Evolutionary conservation across 2,888 invertebrate genomes (phyloP).

Genomic region (Pristionchus mayeri): DNA sequence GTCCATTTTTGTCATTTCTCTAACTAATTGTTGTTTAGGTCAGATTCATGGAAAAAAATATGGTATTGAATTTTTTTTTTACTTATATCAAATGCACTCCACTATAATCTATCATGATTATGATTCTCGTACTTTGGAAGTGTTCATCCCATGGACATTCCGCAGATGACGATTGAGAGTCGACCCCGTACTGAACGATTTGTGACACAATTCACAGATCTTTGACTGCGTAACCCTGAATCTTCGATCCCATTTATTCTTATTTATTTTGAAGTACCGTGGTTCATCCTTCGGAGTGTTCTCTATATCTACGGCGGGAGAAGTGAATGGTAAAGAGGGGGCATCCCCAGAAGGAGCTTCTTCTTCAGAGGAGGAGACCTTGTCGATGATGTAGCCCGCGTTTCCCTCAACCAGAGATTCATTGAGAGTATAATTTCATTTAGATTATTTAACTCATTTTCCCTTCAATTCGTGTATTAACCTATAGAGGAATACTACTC

Average conservation of each 20-base stretch:
- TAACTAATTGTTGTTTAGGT: too few species aligned
- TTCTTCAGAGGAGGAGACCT: background rate
- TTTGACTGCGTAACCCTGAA: background rate
- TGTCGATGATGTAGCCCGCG: background rate
- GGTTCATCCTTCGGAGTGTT: background rate
- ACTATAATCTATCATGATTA: too few species aligned
- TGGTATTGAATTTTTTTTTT: too few species aligned
- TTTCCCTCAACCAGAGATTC: background rate
- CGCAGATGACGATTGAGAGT: constrained; percentile 31
- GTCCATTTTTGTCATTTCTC: too few species aligned
- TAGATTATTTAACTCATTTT: too few species aligned
- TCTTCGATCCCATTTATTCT: too few species aligned
- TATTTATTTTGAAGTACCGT: background rate
- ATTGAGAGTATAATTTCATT: too few species aligned
- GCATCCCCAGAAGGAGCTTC: too few species aligned
- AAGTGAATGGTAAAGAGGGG: background rate
- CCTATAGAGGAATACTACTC: too few species aligned
- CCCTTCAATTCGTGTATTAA: background rate
- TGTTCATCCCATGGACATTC: constrained; percentile 29
- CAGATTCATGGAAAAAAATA: too few species aligned
- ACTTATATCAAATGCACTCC: too few species aligned
- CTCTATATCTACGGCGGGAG: background rate
- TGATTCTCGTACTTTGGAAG: too few species aligned
- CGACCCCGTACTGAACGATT: background rate
- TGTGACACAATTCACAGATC: background rate